phyloP scores from a whole-genome alignment of 2,113 vertebrate genomes.

The Misgurnus anguillicaudatus region DNA sequence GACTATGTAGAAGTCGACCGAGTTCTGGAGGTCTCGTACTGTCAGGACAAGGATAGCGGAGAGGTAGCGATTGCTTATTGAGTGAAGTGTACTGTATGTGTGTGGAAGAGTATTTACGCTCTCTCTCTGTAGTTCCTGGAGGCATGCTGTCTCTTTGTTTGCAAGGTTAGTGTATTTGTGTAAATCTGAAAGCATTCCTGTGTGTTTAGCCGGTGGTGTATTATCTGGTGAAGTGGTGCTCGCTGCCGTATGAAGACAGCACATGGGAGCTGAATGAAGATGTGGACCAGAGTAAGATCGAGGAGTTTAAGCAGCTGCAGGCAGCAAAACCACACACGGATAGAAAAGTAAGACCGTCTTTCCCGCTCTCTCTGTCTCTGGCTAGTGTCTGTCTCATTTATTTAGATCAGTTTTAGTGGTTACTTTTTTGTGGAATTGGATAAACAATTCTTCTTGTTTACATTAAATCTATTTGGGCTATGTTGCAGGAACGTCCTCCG shows the following conservation, averaged over 20 bases:
- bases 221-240: conserved; percentile 99
- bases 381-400: not conserved
- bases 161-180: conserved; percentile 28
- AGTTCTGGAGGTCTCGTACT: conserved; percentile 96
- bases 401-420: not conserved
- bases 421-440: not conserved
- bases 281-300: conserved; percentile 95
- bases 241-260: conserved; percentile 97
- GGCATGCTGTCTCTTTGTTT: conserved; percentile 34
- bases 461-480: not conserved
- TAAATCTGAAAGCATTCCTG: conserved; percentile 27
- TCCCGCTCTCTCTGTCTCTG: not conserved
- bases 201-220: conserved; percentile 90
- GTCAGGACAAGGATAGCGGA: conserved; percentile 96
- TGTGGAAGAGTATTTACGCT: not conserved
- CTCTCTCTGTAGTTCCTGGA: not conserved
- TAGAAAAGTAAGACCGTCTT: conserved; percentile 79
- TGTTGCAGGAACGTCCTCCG: conserved; percentile 88
- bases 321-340: conserved; percentile 86
- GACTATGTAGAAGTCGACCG: conserved; percentile 98
- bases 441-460: no score
- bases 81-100: not conserved
- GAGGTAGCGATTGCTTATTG: conserved; percentile 79
- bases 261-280: conserved; percentile 99
- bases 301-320: conserved; percentile 98